Base-by-base conservation (phyloP, 1,140 invertebrate genomes). In the Plodia interpunctella region DNA sequence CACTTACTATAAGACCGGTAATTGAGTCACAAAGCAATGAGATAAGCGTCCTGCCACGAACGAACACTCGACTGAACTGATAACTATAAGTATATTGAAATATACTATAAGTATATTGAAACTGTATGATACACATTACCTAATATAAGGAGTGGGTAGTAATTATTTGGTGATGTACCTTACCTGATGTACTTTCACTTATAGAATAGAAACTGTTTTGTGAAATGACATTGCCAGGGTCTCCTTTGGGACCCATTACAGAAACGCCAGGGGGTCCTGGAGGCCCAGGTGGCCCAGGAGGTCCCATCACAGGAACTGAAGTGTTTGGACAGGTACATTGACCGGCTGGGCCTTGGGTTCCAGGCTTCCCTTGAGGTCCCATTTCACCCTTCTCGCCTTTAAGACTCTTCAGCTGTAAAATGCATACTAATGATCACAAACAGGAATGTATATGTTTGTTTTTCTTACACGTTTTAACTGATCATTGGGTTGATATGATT, bases 231-330 rank as follows among this genome's bases (percentile, higher is more conserved):
- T 60, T 60, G 5, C 72, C 76, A 3, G 78, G 77, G 63, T 82
- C 77, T 21, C 80, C 77, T 61, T 81, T 81, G 0, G 82, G 80
- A 11, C 78, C 80, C n/a, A 53, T 74, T 20, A 80, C 58, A 2
- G 83, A 77, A 6, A 70, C n/a, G 0, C 83, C 80, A n/a, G 78
- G 80, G 5, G 65, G 57, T 4, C 80, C 80, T 0, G 72, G 66
- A 8, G 70, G 60, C 0, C 78, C 78, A 8, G 72, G 71, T 21
- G 74, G 73, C 0, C 83, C 83, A 9, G 56, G 72, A 9, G 72
- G 73, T 0, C 79, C 78, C 10, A 15, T 9, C 1, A 13, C 21
- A 13, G 67, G 64, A 4, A 57, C 56, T 6, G 62, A 38, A 20
- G 52, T 19, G 28, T 63, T 70, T 18, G 51, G 35, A 25, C 58